Evolutionary conservation across 2,888 invertebrate species (phyloP), one percentile per base, ranked within the genome.

Genomic region (Machimus rusticus): DNA sequence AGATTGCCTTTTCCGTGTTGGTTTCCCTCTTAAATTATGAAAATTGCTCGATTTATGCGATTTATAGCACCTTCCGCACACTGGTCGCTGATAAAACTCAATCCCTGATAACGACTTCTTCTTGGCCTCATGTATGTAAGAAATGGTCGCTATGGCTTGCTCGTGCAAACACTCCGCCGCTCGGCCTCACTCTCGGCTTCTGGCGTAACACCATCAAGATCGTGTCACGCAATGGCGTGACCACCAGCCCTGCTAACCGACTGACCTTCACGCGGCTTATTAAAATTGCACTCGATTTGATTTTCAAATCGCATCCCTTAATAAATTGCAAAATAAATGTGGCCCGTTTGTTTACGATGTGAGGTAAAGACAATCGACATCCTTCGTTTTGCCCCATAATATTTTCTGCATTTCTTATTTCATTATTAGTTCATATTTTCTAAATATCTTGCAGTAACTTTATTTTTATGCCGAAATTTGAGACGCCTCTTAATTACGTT

Each of bases 211-310:
- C 74, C 86, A 86, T 89, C 89, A 89, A 89, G 89, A 90, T 90
- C 88, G 88, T 88, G 89, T 89, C 90, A 90, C 90, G 90, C 90
- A 90, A 90, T 90, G 88, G 90, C 90, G 89, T 90, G 90, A 90
- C 90, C 89, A 89, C 88, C 89, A 89, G 89, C 88, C 88, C 89
- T 82, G 46, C 66, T 87, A 85, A 87, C 85, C 87, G 79, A 86
- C 51, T 87, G 87, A 87, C 87, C 87, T 87, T 87, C 85, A 57
- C 66, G 57, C 74, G 85, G 34, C 46, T 85, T 78, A 84, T 87
- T 87, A 81, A 39, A 39, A 86, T 86, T 86, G 77, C 76, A 86
- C 46, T 28, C 37, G 85, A 85, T 74, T 43, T 85, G 85, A 85
- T 85, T 85, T 85, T 85, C 74, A 85, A 85, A 85, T 74, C 85